Percentiles rank a stretch among this genome's conserved stretches.
phyloP scores from a whole-genome alignment of 2,797 vertebrate genomes.

The Acrossocheilus wenchowensis region DNA sequence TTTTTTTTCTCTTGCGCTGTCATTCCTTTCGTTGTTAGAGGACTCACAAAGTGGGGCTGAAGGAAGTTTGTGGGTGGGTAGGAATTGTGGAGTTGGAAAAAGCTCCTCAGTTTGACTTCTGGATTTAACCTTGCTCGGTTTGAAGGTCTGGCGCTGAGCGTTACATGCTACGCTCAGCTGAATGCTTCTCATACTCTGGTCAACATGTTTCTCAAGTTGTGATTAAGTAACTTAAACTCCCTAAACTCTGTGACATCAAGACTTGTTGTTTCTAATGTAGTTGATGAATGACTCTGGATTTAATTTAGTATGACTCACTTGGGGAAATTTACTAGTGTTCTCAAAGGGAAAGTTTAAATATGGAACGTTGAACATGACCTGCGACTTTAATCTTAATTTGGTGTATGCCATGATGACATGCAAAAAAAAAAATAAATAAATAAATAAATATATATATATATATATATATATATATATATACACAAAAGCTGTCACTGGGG shows the following conservation, averaged over 20 bases:
- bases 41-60: constrained; percentile 62
- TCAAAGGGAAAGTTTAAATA: not conserved
- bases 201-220: constrained; percentile 71
- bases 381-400: not conserved
- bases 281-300: constrained; percentile 22
- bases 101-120: constrained; percentile 62
- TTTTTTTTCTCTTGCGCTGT: constrained; percentile 45
- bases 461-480: not conserved
- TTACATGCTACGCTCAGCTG: constrained; percentile 55
- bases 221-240: constrained; percentile 66
- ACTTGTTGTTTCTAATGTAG: not conserved
- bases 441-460: no score
- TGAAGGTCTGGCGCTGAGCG: constrained; percentile 30
- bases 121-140: constrained; percentile 40
- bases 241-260: constrained; percentile 30
- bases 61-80: constrained; percentile 75
- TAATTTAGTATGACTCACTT: constrained; percentile 22
- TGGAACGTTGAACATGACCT: not conserved
- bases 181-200: constrained; percentile 63
- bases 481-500: not conserved
- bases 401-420: not conserved
- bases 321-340: not conserved
- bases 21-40: constrained; percentile 58
- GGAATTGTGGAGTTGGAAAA: constrained; percentile 75
- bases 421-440: not conserved